These are phyloP conservation scores for Crypturellus undulatus DNA, from an alignment of 2,113 vertebrate species.

Conservation along the genomic window DNA sequence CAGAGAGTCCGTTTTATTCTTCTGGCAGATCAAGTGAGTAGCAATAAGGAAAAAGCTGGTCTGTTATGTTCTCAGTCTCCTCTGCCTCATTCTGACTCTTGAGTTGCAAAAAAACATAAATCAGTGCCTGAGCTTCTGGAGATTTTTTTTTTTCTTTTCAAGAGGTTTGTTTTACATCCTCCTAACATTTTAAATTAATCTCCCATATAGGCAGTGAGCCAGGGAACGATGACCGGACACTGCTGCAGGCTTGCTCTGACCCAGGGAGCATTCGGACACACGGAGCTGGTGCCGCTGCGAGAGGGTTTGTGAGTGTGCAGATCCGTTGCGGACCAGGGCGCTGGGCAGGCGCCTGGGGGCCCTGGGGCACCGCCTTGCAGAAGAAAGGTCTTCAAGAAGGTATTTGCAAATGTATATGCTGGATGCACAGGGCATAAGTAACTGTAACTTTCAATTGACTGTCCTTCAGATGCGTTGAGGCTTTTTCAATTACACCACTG, in stretches of 20 bases:
- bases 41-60: background rate
- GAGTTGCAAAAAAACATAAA: background rate
- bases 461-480: background rate
- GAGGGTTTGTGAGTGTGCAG: rapidly evolving
- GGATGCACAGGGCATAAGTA: background rate
- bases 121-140: background rate
- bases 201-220: background rate
- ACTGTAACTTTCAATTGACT: background rate
- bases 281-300: rapidly evolving
- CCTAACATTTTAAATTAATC: background rate
- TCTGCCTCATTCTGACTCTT: background rate
- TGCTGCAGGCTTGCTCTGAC: background rate
- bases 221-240: background rate
- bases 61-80: background rate
- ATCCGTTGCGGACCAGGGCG: background rate
- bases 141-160: background rate
- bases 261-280: background rate
- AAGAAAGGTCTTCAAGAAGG: background rate
- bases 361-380: rapidly evolving
- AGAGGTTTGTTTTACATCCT: background rate
- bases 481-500: background rate
- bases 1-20: background rate
- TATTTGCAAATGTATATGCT: rapidly evolving
- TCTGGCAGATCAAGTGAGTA: background rate
- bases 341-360: background rate